A percentile compares a stretch with the other conserved stretches of the same genome.
phyloP scores from a whole-genome alignment of 2,113 vertebrate species.

The Perognathus longimembris region DNA sequence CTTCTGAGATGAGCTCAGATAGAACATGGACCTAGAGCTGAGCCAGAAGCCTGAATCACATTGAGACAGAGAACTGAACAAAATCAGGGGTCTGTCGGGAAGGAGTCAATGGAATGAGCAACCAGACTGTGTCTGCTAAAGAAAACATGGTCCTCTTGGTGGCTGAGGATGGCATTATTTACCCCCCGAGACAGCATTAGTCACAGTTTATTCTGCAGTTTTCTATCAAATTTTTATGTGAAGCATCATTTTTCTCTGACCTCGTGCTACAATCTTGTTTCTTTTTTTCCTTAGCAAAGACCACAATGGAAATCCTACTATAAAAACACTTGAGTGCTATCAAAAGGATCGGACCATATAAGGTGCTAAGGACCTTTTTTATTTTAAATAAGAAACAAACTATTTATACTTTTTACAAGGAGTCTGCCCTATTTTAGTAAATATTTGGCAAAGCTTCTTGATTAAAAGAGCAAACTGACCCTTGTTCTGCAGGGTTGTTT shows the following conservation, averaged over 20 bases:
- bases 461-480: constrained; percentile 89
- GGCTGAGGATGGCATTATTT: background rate
- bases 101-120: background rate
- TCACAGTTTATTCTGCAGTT: constrained; percentile 70
- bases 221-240: constrained; percentile 77
- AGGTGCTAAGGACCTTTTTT: constrained; percentile 86
- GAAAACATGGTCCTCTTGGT: background rate
- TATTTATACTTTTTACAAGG: constrained; percentile 90
- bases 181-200: background rate
- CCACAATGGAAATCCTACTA: constrained; percentile 86
- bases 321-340: constrained; percentile 82
- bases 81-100: background rate
- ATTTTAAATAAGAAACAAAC: constrained; percentile 90
- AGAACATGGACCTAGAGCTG: background rate
- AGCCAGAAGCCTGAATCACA: background rate
- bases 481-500: constrained; percentile 83
- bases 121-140: background rate
- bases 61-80: background rate
- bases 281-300: constrained; percentile 77
- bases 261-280: constrained; percentile 58
- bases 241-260: constrained; percentile 77
- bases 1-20: background rate
- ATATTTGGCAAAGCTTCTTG: constrained; percentile 89
- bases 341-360: constrained; percentile 89
- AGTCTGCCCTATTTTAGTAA: constrained; percentile 90